These are phyloP conservation scores for Pseudococcus longispinus DNA, from an alignment of 2,888 invertebrate species.

Conservation along the genomic window DNA sequence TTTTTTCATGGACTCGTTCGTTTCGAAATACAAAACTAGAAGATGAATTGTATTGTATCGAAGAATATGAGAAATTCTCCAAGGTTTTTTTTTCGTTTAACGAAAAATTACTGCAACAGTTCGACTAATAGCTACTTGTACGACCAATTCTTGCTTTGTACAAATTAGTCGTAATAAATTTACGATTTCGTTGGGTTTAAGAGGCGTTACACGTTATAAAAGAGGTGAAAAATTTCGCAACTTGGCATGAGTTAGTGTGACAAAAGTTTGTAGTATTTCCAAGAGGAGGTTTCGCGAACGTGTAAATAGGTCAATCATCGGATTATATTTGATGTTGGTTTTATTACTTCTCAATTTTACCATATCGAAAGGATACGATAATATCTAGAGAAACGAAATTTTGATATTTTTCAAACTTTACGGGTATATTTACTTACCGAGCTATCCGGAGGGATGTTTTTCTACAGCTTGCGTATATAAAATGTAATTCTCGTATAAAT, in stretches of 20 bases:
- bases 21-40: background rate
- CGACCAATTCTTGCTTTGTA: background rate
- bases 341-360: background rate
- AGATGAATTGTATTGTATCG: background rate
- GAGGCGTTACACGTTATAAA: background rate
- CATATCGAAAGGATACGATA: background rate
- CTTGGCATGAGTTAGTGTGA: background rate
- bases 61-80: background rate
- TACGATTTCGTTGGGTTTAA: background rate
- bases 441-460: background rate
- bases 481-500: background rate
- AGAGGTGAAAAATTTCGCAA: background rate
- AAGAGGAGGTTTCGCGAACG: background rate
- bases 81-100: background rate
- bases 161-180: background rate
- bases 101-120: background rate
- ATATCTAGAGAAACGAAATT: background rate
- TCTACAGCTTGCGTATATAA: background rate
- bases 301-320: background rate
- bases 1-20: background rate
- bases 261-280: slow-evolving; percentile 5
- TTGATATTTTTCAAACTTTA: background rate
- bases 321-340: background rate
- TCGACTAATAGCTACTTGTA: background rate
- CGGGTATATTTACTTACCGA: background rate